Evolutionary conservation across 2,888 invertebrate genomes (phyloP).

Genomic region (Drosophila glabriapex): DNA sequence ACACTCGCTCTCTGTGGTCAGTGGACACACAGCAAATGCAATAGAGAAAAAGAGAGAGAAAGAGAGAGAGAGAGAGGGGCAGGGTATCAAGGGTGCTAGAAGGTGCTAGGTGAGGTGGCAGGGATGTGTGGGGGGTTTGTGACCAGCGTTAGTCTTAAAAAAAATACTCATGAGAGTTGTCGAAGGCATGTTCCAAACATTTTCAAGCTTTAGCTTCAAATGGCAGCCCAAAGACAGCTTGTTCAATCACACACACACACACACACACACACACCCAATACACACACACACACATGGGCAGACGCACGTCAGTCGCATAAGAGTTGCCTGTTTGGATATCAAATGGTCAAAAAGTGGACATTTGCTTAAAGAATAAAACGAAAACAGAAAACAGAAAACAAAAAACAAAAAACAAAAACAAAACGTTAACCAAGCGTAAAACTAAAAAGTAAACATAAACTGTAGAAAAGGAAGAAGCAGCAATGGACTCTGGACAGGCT

Average conservation of each 20-base stretch:
- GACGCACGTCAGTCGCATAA: conserved; percentile 73
- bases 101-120: neutral
- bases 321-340: conserved; percentile 80
- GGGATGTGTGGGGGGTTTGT: neutral
- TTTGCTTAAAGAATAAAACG: conserved; percentile 65
- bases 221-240: conserved; percentile 65
- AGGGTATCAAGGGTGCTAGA: neutral
- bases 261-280: conserved; percentile 19
- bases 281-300: conserved; percentile 28
- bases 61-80: neutral
- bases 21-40: conserved; percentile 48
- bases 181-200: conserved; percentile 79
- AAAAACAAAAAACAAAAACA: conserved; percentile 17
- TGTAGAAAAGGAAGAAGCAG: neutral
- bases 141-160: conserved; percentile 73
- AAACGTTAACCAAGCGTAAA: conserved; percentile 21
- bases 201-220: conserved; percentile 75
- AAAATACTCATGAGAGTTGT: conserved; percentile 75
- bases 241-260: conserved; percentile 20
- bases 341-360: conserved; percentile 79
- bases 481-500: neutral
- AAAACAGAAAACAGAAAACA: conserved; percentile 10
- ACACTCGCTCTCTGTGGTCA: conserved; percentile 44
- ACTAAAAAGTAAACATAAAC: conserved; percentile 17
- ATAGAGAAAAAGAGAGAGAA: neutral